phyloP scores from a whole-genome alignment of 2,113 vertebrate genomes.

The Silurus meridionalis region DNA sequence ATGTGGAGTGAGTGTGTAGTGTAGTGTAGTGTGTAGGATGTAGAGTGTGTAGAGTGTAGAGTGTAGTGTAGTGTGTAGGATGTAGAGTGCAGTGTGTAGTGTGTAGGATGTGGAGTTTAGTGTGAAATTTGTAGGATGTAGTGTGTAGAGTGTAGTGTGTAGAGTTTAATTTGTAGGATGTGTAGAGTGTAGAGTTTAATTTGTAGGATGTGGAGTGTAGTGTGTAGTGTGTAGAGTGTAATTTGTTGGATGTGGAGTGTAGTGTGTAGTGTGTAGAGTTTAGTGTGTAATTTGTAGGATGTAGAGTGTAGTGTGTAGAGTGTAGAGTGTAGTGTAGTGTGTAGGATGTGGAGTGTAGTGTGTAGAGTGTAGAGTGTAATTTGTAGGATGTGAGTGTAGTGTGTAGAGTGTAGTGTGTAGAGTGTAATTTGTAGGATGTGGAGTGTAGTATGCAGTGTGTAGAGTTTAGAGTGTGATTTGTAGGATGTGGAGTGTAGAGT shows the following conservation, averaged over 20 bases:
- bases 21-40: background rate
- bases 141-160: background rate
- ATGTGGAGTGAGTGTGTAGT: background rate
- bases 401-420: too few relatives aligned
- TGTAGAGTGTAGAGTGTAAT: background rate
- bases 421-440: too few relatives aligned
- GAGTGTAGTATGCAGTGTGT: too few relatives aligned
- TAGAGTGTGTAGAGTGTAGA: background rate
- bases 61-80: background rate
- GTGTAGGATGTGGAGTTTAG: background rate
- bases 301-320: background rate
- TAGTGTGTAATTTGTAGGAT: background rate
- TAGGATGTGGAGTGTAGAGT: too few relatives aligned
- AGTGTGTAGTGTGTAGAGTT: background rate
- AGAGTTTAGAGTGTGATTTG: too few relatives aligned
- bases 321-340: too few relatives aligned
- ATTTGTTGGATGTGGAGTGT: background rate
- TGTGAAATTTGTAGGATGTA: background rate
- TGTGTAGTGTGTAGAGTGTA: background rate
- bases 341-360: too few relatives aligned
- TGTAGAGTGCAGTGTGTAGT: background rate
- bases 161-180: background rate
- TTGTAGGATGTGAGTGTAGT: too few relatives aligned
- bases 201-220: background rate
- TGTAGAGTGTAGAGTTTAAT: background rate